These are phyloP conservation scores for Diorhabda carinulata DNA, from an alignment of 1,140 invertebrate genomes.

Conservation along the genomic window DNA sequence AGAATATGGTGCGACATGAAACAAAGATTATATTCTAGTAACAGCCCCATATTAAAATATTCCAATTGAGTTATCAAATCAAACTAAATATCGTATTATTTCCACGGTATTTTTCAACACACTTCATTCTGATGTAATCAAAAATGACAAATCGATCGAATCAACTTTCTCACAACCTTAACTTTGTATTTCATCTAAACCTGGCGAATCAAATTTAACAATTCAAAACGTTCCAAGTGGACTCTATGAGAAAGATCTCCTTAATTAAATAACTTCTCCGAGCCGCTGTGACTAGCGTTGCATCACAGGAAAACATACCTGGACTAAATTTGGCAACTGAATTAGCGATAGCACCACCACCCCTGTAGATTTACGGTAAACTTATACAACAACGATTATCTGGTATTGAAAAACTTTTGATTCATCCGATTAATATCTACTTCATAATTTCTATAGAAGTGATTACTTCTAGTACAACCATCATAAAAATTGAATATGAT, in stretches of 20 bases:
- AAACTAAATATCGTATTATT: no score
- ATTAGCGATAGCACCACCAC: slow-evolving; percentile 27
- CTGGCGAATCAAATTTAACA: slow-evolving; percentile 1
- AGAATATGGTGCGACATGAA: no score
- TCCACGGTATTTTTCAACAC: no score
- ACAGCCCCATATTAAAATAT: no score
- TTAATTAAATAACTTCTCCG: slow-evolving; percentile 30
- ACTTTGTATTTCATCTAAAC: not conserved
- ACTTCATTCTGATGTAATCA: no score
- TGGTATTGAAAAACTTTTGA: not conserved
- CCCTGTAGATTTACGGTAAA: slow-evolving; percentile 18
- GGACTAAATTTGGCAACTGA: slow-evolving; percentile 41
- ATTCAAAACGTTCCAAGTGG: slow-evolving; percentile 1
- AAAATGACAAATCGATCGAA: not conserved
- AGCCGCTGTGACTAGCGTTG: slow-evolving; percentile 36
- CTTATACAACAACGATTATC: not conserved
- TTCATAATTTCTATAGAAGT: no score
- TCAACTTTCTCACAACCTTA: not conserved
- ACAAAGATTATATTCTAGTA: no score
- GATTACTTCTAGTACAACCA: no score
- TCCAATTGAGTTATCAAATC: no score
- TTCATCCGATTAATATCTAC: not conserved
- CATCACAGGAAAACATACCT: slow-evolving; percentile 35
- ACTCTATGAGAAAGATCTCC: slow-evolving; percentile 20
- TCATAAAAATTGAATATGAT: no score